A percentile compares a stretch with the other conserved stretches of the same genome.
These are phyloP conservation scores for Stenurella melanura DNA, from an alignment of 2,888 invertebrate species.

Conservation along the genomic window DNA sequence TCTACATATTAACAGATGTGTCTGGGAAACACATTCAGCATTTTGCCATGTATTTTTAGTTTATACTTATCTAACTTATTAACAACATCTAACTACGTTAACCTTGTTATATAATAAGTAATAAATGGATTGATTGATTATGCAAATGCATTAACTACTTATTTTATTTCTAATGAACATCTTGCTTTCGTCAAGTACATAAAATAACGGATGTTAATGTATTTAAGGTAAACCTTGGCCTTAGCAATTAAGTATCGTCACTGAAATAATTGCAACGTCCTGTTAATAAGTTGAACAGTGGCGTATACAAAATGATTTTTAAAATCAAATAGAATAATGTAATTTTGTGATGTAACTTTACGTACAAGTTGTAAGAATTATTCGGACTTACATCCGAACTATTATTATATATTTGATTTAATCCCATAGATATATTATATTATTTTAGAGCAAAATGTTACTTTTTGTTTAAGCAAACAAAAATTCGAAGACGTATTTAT, in stretches of 20 bases:
- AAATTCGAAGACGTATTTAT: too few species aligned
- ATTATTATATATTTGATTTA: too few species aligned
- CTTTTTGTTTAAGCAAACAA: too few species aligned
- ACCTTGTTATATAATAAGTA: neutral
- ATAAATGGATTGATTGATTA: neutral
- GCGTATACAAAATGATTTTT: neutral
- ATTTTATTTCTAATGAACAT: neutral
- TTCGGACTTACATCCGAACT: too few species aligned
- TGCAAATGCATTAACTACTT: neutral
- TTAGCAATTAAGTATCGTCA: neutral
- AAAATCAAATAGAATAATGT: too few species aligned
- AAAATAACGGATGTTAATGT: neutral
- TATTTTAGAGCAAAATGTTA: too few species aligned
- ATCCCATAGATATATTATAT: too few species aligned
- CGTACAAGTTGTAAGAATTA: too few species aligned
- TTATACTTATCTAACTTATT: neutral
- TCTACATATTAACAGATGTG: too few species aligned
- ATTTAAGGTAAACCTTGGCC: neutral
- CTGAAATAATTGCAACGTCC: neutral
- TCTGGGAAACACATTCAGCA: too few species aligned
- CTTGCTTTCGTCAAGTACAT: conserved; percentile 3
- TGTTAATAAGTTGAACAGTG: neutral
- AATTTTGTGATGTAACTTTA: too few species aligned
- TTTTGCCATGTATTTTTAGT: neutral
- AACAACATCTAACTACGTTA: neutral